Evolutionary conservation across 2,113 vertebrate species (phyloP).

Genomic region (Cheilinus undulatus): DNA sequence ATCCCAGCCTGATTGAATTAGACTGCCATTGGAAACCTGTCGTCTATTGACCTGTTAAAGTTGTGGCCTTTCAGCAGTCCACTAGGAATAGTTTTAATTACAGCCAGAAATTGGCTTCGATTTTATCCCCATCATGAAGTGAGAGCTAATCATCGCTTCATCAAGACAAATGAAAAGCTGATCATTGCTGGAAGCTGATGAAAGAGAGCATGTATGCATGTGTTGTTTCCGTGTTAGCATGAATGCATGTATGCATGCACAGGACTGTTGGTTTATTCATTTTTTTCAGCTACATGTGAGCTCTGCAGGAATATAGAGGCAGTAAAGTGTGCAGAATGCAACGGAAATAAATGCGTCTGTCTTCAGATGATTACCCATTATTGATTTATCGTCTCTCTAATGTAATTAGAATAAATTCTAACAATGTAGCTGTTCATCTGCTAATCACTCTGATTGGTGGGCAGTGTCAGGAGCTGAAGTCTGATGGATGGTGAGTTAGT

Average conservation of each 20-base stretch:
- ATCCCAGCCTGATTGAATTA: conserved; percentile 61
- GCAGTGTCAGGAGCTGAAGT: conserved; percentile 14
- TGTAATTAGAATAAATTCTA: conserved; percentile 67
- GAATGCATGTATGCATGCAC: neutral
- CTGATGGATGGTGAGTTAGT: conserved; percentile 37
- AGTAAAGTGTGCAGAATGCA: conserved; percentile 15
- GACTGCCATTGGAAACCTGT: conserved; percentile 66
- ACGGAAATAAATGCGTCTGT: conserved; percentile 28
- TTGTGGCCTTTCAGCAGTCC: conserved; percentile 56
- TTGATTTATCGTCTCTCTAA: conserved; percentile 61
- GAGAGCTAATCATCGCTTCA: conserved; percentile 55
- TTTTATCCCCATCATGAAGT: conserved; percentile 69
- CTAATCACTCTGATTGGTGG: conserved; percentile 49
- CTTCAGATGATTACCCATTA: conserved; percentile 53
- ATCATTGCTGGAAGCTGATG: conserved; percentile 10
- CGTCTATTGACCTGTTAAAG: conserved; percentile 64
- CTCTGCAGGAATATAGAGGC: neutral
- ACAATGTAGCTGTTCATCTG: conserved; percentile 30
- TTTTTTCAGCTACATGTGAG: neutral
- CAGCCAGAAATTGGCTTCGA: conserved; percentile 75
- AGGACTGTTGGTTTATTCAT: neutral
- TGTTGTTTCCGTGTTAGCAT: no score
- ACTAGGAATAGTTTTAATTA: conserved; percentile 76
- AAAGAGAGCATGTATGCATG: neutral
- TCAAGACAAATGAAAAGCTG: conserved; percentile 53